Percentiles rank a stretch among this genome's conserved stretches.
Conservation (phyloP, 1,140 invertebrate genomes). For the Macrotrachela quadricornifera region DNA sequence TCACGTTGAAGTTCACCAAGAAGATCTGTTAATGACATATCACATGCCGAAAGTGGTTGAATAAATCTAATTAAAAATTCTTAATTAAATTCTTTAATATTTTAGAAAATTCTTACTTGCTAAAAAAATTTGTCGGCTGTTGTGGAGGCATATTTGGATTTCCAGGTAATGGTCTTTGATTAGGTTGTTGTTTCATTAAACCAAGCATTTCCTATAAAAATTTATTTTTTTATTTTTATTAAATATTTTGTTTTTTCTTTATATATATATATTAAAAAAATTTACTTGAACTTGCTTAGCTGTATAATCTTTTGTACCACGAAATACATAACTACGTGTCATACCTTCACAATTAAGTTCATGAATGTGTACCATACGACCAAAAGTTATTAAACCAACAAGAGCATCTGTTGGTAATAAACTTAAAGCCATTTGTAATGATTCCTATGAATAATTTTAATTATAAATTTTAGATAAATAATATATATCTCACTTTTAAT, state of each 20-base stretch:
- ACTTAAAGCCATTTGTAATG: constrained; percentile 46
- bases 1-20: constrained; percentile 82
- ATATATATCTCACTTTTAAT: constrained; percentile 39
- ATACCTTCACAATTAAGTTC: constrained; percentile 57
- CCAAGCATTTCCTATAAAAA: constrained; percentile 49
- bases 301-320: constrained; percentile 86
- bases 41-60: constrained; percentile 82
- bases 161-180: constrained; percentile 12
- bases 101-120: no score
- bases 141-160: constrained; percentile 15
- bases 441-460: neutral
- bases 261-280: no score
- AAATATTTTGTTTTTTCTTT: no score
- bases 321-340: constrained; percentile 78
- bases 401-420: constrained; percentile 79
- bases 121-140: constrained; percentile 16
- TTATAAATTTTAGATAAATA: no score
- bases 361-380: constrained; percentile 74
- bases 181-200: constrained; percentile 38
- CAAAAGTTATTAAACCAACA: constrained; percentile 89
- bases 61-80: constrained; percentile 43
- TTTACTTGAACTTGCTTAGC: constrained; percentile 70
- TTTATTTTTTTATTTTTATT: no score
- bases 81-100: no score
- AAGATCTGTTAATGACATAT: constrained; percentile 79